Base-by-base conservation (phyloP, 2,113 vertebrate genomes). In the Fulica atra region DNA sequence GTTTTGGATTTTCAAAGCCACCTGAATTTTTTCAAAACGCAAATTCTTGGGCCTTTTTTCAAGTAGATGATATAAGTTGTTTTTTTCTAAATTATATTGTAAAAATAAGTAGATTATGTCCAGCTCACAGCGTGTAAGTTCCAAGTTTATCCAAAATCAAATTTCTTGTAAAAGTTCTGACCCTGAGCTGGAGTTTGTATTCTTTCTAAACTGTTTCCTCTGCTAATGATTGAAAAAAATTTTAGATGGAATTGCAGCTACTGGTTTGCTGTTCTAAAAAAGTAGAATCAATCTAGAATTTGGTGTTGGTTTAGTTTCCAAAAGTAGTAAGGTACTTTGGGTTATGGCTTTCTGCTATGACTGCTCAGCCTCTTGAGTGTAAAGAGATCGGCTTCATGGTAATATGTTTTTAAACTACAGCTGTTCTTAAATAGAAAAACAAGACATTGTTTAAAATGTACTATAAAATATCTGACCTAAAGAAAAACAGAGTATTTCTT, bases 11-110 rank as follows among this genome's bases (percentile, higher is more conserved):
- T 69, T 72, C 35, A 80, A 84, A 83, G 25, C 38, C 6, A 57
- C 7, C 0, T 25, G 26, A 78, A 63, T 53, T 24, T 35, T 77
- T 92, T 50, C 81, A 51, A 73, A 74, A 57, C 8, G 72, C 3
- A 72, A 60, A 64, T 42, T 69, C 4, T 50, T 81, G 4, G 13
- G 10, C 0, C 59, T 79, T 40, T 33, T 53, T 54, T 1, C 15
- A 20, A 54, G 17, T 19, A 44, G 66, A 59, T 33, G 0, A 16
- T 7, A 11, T 48, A n/a, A 5, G 1, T 15, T 6, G 10, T 48
- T 54, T 65, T 7, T 6, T 56, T 81, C 13, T 48, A n/a, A 46
- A 46, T 42, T 38, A 10, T 16, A 29, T 36, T 64, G 29, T 59
- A 70, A 57, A 84, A 78, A 23, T 18, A 78, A 16, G 5, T 33